These are phyloP conservation scores for Otis tarda DNA, from an alignment of 2,113 vertebrate genomes.

Conservation along the genomic window DNA sequence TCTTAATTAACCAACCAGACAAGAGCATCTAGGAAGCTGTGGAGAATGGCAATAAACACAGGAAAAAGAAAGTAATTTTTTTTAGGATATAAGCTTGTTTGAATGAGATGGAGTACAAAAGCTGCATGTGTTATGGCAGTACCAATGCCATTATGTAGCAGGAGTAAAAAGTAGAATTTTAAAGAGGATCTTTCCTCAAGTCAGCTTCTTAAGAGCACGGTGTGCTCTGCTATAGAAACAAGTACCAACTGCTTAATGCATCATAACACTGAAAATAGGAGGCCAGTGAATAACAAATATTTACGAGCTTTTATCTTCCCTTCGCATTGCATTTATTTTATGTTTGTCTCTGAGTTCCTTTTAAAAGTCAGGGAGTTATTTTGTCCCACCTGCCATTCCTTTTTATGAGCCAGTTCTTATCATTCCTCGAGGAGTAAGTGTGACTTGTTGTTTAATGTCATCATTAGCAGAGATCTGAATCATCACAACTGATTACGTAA, in stretches of 20 bases:
- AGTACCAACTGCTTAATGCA: background rate
- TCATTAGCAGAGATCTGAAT: background rate
- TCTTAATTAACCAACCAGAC: background rate
- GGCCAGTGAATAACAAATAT: background rate
- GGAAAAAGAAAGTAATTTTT: background rate
- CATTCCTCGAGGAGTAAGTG: background rate
- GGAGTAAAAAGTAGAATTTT: background rate
- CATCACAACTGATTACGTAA: background rate
- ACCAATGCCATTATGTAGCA: background rate
- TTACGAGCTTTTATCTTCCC: background rate
- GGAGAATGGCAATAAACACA: background rate
- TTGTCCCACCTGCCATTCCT: background rate
- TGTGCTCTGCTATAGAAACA: background rate
- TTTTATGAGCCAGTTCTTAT: background rate
- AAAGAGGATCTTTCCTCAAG: background rate
- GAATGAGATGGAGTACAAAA: background rate
- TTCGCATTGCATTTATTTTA: background rate
- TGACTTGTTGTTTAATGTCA: background rate
- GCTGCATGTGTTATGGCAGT: background rate
- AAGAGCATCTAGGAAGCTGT: background rate
- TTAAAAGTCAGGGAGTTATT: background rate
- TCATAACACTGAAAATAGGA: background rate
- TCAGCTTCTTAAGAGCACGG: rapidly evolving
- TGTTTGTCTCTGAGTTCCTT: background rate
- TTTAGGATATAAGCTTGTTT: background rate